phyloP scores from a whole-genome alignment of 1,140 invertebrate species.

The Aphaenogaster floridana region DNA sequence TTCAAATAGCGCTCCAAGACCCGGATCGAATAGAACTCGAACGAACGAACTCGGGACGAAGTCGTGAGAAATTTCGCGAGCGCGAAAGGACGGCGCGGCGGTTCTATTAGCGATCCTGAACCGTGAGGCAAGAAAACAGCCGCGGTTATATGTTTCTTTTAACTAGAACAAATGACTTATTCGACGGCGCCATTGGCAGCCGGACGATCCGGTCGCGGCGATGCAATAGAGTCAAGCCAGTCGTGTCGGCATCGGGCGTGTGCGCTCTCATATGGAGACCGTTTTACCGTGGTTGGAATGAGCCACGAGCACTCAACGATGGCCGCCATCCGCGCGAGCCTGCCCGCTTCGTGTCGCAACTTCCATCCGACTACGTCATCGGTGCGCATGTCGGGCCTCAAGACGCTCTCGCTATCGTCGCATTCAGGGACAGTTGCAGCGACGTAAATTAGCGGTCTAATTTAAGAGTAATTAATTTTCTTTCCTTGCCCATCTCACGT shows the following conservation, averaged over 20 bases:
- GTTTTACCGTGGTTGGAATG: conserved; percentile 70
- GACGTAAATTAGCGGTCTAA: background rate
- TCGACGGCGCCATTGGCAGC: background rate
- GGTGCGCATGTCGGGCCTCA: conserved; percentile 37
- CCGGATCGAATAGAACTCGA: background rate
- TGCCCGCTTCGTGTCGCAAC: conserved; percentile 70
- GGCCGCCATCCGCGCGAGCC: conserved; percentile 73
- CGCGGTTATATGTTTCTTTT: conserved; percentile 32
- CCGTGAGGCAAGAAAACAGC: background rate
- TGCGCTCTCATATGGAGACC: conserved; percentile 59
- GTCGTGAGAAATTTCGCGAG: background rate
- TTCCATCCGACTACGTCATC: conserved; percentile 74
- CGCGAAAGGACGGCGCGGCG: background rate
- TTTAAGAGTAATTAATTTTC: background rate
- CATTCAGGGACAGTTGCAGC: conserved; percentile 39
- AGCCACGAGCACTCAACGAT: conserved; percentile 80
- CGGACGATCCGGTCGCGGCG: conserved; percentile 47
- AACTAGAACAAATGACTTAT: conserved; percentile 27
- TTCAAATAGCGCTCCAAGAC: conserved; percentile 6
- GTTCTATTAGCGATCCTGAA: background rate
- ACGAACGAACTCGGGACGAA: background rate
- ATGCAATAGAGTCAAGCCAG: conserved; percentile 51
- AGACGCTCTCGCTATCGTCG: conserved; percentile 29
- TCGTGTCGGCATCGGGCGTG: conserved; percentile 56
- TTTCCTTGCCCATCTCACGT: background rate